Percentiles rank a stretch among this genome's conserved stretches.
These are phyloP conservation scores for Cepphus grylle DNA, from an alignment of 2,113 vertebrate genomes.

Conservation along the genomic window DNA sequence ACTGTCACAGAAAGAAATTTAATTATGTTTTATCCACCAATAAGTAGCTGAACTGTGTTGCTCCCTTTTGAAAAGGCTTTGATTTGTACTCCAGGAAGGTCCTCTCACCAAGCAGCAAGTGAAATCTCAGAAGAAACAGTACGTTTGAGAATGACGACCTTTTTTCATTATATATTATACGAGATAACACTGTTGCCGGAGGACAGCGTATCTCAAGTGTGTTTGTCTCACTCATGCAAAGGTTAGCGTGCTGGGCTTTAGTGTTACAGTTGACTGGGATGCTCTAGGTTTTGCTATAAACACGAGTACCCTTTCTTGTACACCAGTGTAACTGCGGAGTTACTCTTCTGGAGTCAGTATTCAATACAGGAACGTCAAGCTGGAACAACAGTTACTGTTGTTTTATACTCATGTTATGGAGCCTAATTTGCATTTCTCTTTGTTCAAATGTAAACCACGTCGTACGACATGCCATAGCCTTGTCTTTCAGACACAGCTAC, in stretches of 20 bases:
- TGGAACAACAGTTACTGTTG: not conserved
- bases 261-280: not conserved
- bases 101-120: not conserved
- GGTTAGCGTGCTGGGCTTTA: not conserved
- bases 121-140: not conserved
- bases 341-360: not conserved
- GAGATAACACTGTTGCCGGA: not conserved
- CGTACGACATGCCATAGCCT: not conserved
- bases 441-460: not conserved
- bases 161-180: not conserved
- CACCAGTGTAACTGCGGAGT: not conserved
- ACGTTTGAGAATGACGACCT: not conserved
- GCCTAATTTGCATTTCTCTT: not conserved
- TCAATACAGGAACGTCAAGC: not conserved
- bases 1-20: not conserved
- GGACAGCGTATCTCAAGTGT: fast-evolving
- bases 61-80: not conserved
- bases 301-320: not conserved
- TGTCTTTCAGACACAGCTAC: not conserved
- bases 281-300: not conserved
- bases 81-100: not conserved
- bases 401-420: not conserved
- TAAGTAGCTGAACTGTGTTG: not conserved
- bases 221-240: not conserved
- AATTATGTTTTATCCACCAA: not conserved